Percentiles rank a stretch among this genome's conserved stretches.
Evolutionary conservation across 2,113 vertebrate genomes (phyloP).

Genomic region (Fulmarus glacialis): DNA sequence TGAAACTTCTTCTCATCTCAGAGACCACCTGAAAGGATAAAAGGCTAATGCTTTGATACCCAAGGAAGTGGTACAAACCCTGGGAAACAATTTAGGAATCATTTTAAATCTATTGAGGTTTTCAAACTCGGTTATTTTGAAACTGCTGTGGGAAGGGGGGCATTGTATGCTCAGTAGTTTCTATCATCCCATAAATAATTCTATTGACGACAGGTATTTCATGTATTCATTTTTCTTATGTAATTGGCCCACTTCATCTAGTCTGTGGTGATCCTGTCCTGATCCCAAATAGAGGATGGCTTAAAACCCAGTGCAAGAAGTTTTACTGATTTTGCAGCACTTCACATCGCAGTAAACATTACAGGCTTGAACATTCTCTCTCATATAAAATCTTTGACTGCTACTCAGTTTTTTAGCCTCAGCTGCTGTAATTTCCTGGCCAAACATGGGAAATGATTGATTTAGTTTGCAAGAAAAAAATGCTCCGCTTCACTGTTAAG

Average conservation of each 20-base stretch:
- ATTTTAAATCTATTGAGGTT: neutral
- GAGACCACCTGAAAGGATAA: neutral
- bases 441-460: neutral
- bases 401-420: neutral
- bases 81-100: neutral
- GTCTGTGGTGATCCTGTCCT: neutral
- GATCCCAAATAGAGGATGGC: neutral
- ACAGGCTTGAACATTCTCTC: neutral
- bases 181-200: neutral
- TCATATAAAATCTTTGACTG: neutral
- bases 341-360: neutral
- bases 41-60: neutral
- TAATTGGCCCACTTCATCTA: neutral
- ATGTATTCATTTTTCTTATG: neutral
- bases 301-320: neutral
- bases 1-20: neutral
- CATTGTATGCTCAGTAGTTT: neutral
- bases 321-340: neutral
- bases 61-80: neutral
- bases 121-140: neutral
- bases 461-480: neutral
- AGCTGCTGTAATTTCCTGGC: neutral
- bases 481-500: neutral
- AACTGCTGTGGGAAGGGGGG: neutral
- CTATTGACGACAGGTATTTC: neutral